Base-by-base conservation (phyloP, 2,797 vertebrate species). In the Xenopus petersii region DNA sequence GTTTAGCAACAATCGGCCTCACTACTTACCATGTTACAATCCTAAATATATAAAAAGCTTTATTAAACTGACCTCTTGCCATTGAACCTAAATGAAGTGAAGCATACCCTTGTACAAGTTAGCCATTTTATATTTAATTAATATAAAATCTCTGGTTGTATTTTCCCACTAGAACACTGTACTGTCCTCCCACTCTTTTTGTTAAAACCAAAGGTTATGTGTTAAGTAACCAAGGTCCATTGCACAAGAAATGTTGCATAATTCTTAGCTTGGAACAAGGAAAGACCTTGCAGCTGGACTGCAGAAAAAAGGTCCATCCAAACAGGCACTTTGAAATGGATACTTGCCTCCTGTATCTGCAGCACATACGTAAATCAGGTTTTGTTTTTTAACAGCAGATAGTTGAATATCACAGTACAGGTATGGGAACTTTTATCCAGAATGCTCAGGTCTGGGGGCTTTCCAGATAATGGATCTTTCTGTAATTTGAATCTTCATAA, bases 221-320 rank as follows among this genome's bases (percentile, higher is more conserved):
- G 70, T 79, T 70, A 74, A 74, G 47, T 61, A 70, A 65, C 70
- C 77, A 79, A 79, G 77, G 77, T 65, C 62, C 67, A 70, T 79
- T 79, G 71, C 77, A 79, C 60, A 79, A 79, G 77, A 79, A 62
- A 54, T 21, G 26, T 79, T 79, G 71, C 77, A 54, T 74, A 79
- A 79, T 74, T 70, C 63, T 74, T 69, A 70, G 70, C 61, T 79
- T 66, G 67, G 55, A 79, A 64, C 71, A 66, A 74, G 77, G 54
- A 69, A 61, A 74, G 71, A 70, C 77, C 77, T 79, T 79, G 77
- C 66, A 65, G 61, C 67, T 74, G 21, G 71, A 70, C 64, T 55
- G 48, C 48, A 30, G 26, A 65, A 42, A 61, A 74, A 65, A 69
- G 77, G 68, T 70, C 46, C 30, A 12, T 51, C 15, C 49, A 51